These are phyloP conservation scores for Ennomos fuscantarius DNA, from an alignment of 2,888 invertebrate species.

Conservation along the genomic window DNA sequence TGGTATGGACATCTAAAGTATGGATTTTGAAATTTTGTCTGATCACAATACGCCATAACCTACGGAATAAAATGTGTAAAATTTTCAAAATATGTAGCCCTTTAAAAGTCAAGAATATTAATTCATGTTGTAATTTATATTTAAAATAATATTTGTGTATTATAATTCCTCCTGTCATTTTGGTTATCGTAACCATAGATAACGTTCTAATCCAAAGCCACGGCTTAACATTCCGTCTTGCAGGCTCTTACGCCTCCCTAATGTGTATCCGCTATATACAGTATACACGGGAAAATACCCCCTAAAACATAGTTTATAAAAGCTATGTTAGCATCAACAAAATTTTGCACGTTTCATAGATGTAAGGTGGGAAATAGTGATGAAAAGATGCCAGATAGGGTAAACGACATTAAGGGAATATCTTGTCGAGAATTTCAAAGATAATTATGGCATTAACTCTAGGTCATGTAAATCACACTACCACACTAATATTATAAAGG, in stretches of 20 bases:
- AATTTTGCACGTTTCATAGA: constrained; percentile 25
- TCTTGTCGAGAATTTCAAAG: not conserved
- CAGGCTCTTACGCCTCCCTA: constrained; percentile 45
- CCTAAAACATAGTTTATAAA: constrained; percentile 11
- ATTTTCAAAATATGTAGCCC: no score
- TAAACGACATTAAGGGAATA: constrained; percentile 1
- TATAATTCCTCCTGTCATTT: not conserved
- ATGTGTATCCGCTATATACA: constrained; percentile 43
- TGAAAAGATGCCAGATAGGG: constrained; percentile 25
- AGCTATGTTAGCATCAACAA: constrained; percentile 21
- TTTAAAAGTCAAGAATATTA: no score
- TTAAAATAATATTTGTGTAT: no score
- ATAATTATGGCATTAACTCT: no score
- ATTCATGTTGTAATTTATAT: no score
- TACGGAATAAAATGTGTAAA: no score
- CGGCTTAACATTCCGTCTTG: constrained; percentile 48
- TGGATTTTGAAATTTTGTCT: no score
- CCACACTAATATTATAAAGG: no score
- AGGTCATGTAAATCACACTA: no score
- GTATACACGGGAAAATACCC: constrained; percentile 30
- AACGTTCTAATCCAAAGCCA: constrained; percentile 49
- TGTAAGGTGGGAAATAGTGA: constrained; percentile 29
- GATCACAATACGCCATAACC: no score
- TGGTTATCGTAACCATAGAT: constrained; percentile 32
- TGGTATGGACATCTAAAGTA: no score